These are phyloP conservation scores for Orius insidiosus DNA, from an alignment of 1,140 invertebrate species.

Conservation along the genomic window DNA sequence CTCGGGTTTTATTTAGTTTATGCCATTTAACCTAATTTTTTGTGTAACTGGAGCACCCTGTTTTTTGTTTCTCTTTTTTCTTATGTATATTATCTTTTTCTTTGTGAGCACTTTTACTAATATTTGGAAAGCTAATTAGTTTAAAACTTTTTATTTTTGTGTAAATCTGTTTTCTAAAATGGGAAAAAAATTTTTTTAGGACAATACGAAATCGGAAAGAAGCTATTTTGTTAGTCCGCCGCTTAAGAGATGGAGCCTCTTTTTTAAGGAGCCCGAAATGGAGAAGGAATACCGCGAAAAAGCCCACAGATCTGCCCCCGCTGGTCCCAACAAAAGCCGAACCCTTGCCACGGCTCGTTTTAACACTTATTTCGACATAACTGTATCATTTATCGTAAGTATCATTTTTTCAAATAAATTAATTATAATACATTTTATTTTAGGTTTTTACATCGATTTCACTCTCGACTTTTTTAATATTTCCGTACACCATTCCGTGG, in stretches of 20 bases:
- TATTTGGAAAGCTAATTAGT: no score
- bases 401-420: constrained; percentile 2
- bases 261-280: constrained; percentile 64
- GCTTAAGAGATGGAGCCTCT: constrained; percentile 59
- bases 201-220: constrained; percentile 58
- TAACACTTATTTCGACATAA: constrained; percentile 73
- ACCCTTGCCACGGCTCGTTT: constrained; percentile 72
- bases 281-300: constrained; percentile 72
- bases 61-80: no score
- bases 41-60: no score
- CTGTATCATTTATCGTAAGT: constrained; percentile 51
- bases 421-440: not conserved
- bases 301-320: constrained; percentile 45
- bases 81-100: no score
- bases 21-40: no score
- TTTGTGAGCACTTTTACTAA: no score
- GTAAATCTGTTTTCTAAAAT: no score
- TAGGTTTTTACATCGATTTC: constrained; percentile 43
- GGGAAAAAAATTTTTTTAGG: constrained; percentile 43
- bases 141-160: no score
- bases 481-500: constrained; percentile 32
- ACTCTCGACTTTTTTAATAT: constrained; percentile 46
- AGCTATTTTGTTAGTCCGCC: constrained; percentile 84
- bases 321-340: constrained; percentile 44
- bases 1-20: no score